A percentile compares a stretch with the other conserved stretches of the same genome.
Conservation (phyloP, 2,797 vertebrate genomes). For the Enteromius treurensis region DNA sequence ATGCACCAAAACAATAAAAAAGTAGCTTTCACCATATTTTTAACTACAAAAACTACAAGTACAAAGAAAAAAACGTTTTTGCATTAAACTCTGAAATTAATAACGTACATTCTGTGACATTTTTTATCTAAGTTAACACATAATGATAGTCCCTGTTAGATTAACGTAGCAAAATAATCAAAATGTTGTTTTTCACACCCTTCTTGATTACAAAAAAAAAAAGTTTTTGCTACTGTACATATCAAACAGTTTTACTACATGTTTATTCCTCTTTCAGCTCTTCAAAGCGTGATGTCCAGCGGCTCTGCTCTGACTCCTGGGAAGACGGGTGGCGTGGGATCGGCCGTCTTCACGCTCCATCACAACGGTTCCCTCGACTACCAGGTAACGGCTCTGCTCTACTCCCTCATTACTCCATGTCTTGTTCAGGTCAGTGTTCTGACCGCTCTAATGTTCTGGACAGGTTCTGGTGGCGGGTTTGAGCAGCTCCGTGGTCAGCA, state of each 20-base stretch:
- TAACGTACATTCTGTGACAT: not conserved
- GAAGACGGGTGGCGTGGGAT: conserved; percentile 91
- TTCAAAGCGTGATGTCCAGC: conserved; percentile 94
- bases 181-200: not conserved
- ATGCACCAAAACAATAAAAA: not conserved
- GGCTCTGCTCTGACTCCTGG: conserved; percentile 85
- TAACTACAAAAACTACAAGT: not conserved
- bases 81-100: not conserved
- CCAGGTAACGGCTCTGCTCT: conserved; percentile 75
- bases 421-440: too few species aligned
- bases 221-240: not conserved
- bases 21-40: not conserved
- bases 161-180: not conserved
- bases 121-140: not conserved
- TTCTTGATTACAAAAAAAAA: not conserved
- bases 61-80: not conserved
- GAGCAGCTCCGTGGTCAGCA: conserved; percentile 80
- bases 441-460: not conserved
- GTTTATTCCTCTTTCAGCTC: conserved; percentile 72
- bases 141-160: not conserved
- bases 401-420: not conserved
- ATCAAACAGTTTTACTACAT: too few species aligned
- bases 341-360: conserved; percentile 85
- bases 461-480: conserved; percentile 91
- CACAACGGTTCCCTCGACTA: conserved; percentile 92